Evolutionary conservation across 2,888 invertebrate genomes (phyloP).

Genomic region (Chrysina gloriosa): DNA sequence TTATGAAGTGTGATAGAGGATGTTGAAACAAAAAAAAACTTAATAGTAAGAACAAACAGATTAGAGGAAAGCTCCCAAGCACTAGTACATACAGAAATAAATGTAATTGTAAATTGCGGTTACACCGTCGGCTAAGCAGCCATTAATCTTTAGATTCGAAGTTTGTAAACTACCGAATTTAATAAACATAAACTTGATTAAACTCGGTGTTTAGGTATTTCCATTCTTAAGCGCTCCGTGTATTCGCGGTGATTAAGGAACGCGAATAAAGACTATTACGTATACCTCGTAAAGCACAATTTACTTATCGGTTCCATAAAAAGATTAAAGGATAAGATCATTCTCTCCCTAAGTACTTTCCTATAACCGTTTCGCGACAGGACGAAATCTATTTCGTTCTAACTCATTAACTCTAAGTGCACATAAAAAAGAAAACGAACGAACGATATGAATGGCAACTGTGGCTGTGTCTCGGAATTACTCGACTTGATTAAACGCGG

Average conservation of each 20-base stretch:
- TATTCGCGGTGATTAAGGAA: conserved; percentile 6
- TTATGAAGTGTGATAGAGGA: too few relatives aligned
- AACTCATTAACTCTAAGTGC: conserved; percentile 61
- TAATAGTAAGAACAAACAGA: too few relatives aligned
- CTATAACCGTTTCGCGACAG: conserved; percentile 59
- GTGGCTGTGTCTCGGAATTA: conserved; percentile 4
- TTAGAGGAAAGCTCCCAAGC: too few relatives aligned
- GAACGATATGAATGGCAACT: conserved; percentile 12
- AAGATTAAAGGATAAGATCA: conserved; percentile 60
- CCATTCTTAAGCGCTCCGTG: conserved; percentile 6
- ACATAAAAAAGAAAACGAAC: conserved; percentile 54
- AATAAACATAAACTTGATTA: conserved; percentile 23
- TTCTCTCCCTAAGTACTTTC: conserved; percentile 58
- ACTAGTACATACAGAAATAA: too few relatives aligned
- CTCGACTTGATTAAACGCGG: conserved; percentile 3
- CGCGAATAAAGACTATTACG: conserved; percentile 7
- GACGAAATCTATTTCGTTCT: conserved; percentile 60
- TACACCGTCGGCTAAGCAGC: not conserved
- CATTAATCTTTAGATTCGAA: conserved; percentile 16
- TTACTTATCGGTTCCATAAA: conserved; percentile 59
- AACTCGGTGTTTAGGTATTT: conserved; percentile 17
- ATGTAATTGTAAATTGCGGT: not conserved
- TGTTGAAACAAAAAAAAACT: too few relatives aligned
- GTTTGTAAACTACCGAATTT: conserved; percentile 16
- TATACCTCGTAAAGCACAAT: conserved; percentile 48